phyloP scores from a whole-genome alignment of 2,797 vertebrate genomes.

The Girardinus metallicus region DNA sequence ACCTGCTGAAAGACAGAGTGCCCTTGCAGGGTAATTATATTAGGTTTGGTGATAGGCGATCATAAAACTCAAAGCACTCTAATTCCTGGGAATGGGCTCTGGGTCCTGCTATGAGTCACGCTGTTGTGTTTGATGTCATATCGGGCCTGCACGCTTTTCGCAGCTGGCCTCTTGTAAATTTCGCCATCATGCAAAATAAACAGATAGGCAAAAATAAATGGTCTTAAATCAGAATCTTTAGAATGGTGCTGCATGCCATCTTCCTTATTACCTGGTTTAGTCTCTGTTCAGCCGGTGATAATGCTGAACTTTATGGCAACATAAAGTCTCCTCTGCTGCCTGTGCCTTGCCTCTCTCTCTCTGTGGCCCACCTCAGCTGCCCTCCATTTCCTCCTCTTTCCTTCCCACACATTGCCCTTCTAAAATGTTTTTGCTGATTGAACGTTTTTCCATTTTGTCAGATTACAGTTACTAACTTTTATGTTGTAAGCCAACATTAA shows the following conservation, averaged over 20 bases:
- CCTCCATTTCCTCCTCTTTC: slow-evolving; percentile 35
- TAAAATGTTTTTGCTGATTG: neutral
- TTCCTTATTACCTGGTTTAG: slow-evolving; percentile 74
- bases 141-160: slow-evolving; percentile 42
- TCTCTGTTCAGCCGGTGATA: slow-evolving; percentile 71
- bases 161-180: slow-evolving; percentile 73
- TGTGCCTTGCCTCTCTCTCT: slow-evolving; percentile 36
- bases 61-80: slow-evolving; percentile 86
- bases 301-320: slow-evolving; percentile 75
- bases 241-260: slow-evolving; percentile 54
- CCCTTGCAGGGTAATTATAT: slow-evolving; percentile 87
- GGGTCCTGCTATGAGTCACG: slow-evolving; percentile 73
- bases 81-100: slow-evolving; percentile 85
- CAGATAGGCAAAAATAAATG: slow-evolving; percentile 76
- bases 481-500: neutral
- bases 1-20: slow-evolving; percentile 82
- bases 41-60: slow-evolving; percentile 80
- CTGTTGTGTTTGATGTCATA: slow-evolving; percentile 74
- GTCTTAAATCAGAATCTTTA: slow-evolving; percentile 80
- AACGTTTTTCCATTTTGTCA: neutral
- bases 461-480: neutral
- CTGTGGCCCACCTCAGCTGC: slow-evolving; percentile 46
- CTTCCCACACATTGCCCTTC: neutral
- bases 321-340: slow-evolving; percentile 65
- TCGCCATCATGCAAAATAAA: slow-evolving; percentile 80